Percentiles rank a stretch among this genome's conserved stretches.
Conservation (phyloP, 2,113 vertebrate genomes). For the Poecilia latipinna region DNA sequence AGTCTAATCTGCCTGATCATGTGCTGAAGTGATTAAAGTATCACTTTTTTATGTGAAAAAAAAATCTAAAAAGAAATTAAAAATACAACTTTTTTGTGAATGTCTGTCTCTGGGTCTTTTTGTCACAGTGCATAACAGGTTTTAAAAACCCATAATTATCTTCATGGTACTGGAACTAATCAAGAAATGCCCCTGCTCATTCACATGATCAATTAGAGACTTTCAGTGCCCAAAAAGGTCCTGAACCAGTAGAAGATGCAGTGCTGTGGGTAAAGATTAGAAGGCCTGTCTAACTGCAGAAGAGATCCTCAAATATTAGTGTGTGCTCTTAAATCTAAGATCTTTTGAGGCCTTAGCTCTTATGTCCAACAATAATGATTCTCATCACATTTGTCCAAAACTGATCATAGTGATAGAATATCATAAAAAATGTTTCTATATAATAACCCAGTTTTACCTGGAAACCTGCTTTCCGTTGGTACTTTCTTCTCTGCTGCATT, state of each 20-base stretch:
- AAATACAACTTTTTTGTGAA: background rate
- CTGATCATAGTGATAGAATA: background rate
- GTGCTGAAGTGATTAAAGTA: background rate
- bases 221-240: background rate
- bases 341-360: background rate
- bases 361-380: background rate
- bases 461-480: conserved; percentile 93
- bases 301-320: background rate
- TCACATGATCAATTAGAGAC: background rate
- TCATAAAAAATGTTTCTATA: background rate
- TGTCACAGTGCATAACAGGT: background rate
- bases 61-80: background rate
- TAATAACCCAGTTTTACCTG: conserved; percentile 82
- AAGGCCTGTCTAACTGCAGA: background rate
- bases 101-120: background rate
- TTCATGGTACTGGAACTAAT: background rate
- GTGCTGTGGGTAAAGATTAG: background rate
- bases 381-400: background rate
- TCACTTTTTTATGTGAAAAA: background rate
- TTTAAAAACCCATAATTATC: background rate
- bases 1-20: background rate
- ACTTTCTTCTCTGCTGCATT: conserved; percentile 95
- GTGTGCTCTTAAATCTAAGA: background rate
- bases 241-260: background rate
- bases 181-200: background rate